Conservation (phyloP, 1,140 invertebrate genomes). For the Cotesia chilonis region DNA sequence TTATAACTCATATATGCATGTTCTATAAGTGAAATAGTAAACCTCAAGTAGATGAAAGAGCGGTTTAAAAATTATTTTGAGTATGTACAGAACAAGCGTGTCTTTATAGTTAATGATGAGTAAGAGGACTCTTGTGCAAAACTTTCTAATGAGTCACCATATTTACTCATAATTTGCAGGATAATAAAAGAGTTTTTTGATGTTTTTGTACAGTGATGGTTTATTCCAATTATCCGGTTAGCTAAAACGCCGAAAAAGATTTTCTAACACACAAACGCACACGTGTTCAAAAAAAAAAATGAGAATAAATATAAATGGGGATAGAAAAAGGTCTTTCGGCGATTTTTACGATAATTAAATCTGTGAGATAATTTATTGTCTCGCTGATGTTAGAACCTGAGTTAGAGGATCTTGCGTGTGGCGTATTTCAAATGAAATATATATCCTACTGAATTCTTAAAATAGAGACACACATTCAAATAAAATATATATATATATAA, state of each 20-base stretch:
- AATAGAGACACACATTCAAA: neutral
- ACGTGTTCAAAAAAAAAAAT: no score
- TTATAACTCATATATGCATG: neutral
- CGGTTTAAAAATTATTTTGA: neutral
- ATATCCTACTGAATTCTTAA: neutral
- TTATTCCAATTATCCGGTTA: no score
- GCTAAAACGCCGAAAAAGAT: constrained; percentile 3
- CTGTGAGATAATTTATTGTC: constrained; percentile 9
- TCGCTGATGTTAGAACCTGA: neutral
- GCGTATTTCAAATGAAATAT: constrained; percentile 15
- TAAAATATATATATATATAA: neutral
- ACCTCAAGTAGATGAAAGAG: constrained; percentile 1
- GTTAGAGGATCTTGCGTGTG: neutral
- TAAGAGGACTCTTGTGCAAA: constrained; percentile 5
- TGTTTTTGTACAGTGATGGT: neutral
- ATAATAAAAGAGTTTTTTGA: neutral
- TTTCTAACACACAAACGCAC: no score
- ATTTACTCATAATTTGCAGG: neutral
- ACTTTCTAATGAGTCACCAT: constrained; percentile 1
- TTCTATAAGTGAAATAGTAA: neutral
- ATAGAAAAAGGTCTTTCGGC: neutral
- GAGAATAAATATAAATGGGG: no score
- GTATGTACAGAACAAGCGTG: neutral
- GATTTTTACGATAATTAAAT: no score
- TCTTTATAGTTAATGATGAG: constrained; percentile 11